Evolutionary conservation across 2,113 vertebrate genomes (phyloP), one percentile per base, ranked within the genome.

Genomic region (Xiphophorus maculatus): DNA sequence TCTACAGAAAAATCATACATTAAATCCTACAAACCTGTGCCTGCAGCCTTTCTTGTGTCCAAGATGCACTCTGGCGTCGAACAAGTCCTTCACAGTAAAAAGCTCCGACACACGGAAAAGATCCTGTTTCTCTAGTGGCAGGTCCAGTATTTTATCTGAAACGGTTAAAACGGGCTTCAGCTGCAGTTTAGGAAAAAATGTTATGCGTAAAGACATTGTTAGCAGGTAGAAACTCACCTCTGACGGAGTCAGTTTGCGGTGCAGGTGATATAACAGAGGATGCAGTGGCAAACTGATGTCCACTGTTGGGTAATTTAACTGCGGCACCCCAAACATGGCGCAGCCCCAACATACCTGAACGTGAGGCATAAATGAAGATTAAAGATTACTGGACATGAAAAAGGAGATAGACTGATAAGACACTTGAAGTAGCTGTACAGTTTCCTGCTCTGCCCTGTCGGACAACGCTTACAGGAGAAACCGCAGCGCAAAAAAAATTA

Each of bases 1-100:
- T 5, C 15, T 17, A 19, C 22, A 9, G 22, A n/a, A 25, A 37
- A 37, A 37, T 11, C 35, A 25, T 8, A 51, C 42, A 44, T 15
- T 17, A 44, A 13, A 30, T 35, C 15, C 60, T 1, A 81, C 87
- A 42, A 71, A 98, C 98, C 96, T 95, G 90, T 99, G 96, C 7
- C 98, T 95, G 81, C 97, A 98, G 2, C 95, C 95, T 1, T 94
- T 96, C 63, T 98, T 99, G 84, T 99, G 98, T 1, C 98, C 98
- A 29, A 98, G 94, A 82, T 99, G 98, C 30, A 98, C 97, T 0
- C 96, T 94, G 58, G 98, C 96, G 0, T 98, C 86, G 12, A 99
- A 98, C 27, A 99, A 93, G 19, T 96, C 95, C 71, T 95, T 95
- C 2, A 98, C 2, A 0, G 95, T 94, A 83, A 97, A 95, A 3